Base-by-base conservation (phyloP, 1,140 invertebrate species). In the Drosophila virilis region DNA sequence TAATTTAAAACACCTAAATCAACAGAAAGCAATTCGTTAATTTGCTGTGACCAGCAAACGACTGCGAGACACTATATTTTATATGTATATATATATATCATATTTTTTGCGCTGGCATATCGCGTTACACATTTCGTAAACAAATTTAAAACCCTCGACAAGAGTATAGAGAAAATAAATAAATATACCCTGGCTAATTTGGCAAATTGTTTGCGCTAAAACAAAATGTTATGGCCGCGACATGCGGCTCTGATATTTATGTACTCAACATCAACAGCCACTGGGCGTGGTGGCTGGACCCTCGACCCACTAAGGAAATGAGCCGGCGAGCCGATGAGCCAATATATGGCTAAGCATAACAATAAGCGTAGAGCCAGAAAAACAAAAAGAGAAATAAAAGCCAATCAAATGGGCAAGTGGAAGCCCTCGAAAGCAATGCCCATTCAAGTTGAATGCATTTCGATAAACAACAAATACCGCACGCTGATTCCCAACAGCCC, bases 371-470 rank as follows among this genome's bases (percentile, higher is more conserved):
- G 32, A 62, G 32, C 8, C 28, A 38, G 40, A 32, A 51, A 77
- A 75, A 54, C 28, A 38, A 68, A 38, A 74, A 55, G 46, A 37
- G 42, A 50, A 55, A 33, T 43, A 45, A 64, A 35, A 59, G 68
- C 76, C 78, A 82, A 88, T 86, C 72, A 82, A 71, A 70, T 65
- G 57, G 38, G 65, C 40, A 57, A 40, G 17, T 15, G 7, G 28
- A 40, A 48, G 64, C 15, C 50, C 50, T 6, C 45, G 58, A 79
- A 80, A 77, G 59, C 78, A 86, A 88, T 79, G 72, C 45, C 77
- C 79, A 88, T 88, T 85, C 81, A 86, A 77, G 66, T 75, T 78
- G 74, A 85, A 85, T 88, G 83, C 83, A 82, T 88, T 83, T 77
- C 52, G 61, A 78, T 71, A 76, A 85, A 74, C 64, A 78, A 28